A percentile compares a stretch with the other conserved stretches of the same genome.
Evolutionary conservation across 2,888 invertebrate genomes (phyloP).

Genomic region (Nebria brevicollis): DNA sequence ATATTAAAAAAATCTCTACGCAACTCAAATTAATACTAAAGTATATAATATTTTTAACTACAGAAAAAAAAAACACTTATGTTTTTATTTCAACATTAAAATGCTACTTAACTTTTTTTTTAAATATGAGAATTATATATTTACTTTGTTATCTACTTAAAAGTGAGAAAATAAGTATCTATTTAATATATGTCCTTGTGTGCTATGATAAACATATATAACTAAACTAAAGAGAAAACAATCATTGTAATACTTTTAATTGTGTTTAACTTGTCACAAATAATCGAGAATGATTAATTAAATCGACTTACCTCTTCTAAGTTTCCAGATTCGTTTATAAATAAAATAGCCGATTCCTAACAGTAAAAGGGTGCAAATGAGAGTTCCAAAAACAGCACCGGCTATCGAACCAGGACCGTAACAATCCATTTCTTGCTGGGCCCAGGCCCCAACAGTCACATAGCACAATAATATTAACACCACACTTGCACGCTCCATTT

Average conservation of each 20-base stretch:
- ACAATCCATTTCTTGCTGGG: conserved; percentile 59
- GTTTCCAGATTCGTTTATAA: conserved; percentile 30
- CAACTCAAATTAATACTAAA: not conserved
- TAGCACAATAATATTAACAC: conserved; percentile 26
- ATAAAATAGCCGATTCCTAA: conserved; percentile 63
- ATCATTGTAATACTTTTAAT: too few relatives aligned
- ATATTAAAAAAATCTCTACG: too few relatives aligned
- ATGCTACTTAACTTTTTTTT: not conserved
- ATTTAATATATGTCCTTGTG: conserved; percentile 8
- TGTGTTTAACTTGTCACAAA: too few relatives aligned
- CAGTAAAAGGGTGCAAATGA: conserved; percentile 72
- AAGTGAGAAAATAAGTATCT: conserved; percentile 3
- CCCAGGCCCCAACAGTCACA: conserved; percentile 18
- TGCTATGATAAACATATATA: not conserved
- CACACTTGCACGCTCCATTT: conserved; percentile 6
- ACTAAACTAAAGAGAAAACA: not conserved
- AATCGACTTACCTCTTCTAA: conserved; percentile 23
- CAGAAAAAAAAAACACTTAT: not conserved
- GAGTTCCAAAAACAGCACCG: conserved; percentile 76
- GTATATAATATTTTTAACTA: not conserved
- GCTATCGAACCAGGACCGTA: conserved; percentile 77
- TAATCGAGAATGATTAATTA: not conserved
- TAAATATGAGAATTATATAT: not conserved
- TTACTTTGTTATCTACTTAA: not conserved
- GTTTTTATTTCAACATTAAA: not conserved